phyloP scores from a whole-genome alignment of 2,113 vertebrate genomes.

The Heterotilapia buettikoferi region DNA sequence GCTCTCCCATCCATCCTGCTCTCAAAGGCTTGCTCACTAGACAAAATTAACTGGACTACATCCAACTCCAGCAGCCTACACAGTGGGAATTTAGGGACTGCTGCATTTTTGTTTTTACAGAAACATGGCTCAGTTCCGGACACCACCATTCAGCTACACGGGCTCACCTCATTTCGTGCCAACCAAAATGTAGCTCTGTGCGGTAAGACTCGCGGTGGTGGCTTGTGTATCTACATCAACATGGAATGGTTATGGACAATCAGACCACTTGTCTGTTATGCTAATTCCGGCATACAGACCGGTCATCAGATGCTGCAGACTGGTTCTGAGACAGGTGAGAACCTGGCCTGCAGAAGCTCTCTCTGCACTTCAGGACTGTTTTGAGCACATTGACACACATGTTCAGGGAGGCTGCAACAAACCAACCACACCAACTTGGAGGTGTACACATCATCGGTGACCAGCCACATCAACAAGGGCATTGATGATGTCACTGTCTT shows the following conservation, averaged over 20 bases:
- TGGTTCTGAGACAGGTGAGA: background rate
- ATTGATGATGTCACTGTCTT: background rate
- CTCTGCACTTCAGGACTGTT: background rate
- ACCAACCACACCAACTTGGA: background rate
- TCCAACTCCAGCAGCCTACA: background rate
- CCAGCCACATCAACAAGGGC: background rate
- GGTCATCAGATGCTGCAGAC: background rate
- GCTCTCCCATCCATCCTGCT: background rate
- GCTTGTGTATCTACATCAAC: background rate
- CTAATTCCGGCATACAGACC: background rate
- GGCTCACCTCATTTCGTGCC: background rate
- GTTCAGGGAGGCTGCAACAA: background rate
- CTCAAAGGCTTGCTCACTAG: background rate
- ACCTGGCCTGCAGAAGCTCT: background rate
- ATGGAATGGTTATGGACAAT: background rate
- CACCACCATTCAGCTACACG: background rate
- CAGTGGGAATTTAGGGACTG: background rate
- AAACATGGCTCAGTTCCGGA: rapidly evolving
- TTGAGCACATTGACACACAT: background rate
- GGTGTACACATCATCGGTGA: background rate
- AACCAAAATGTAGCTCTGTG: background rate
- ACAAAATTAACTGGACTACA: background rate
- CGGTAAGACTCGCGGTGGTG: background rate
- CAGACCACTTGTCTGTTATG: background rate
- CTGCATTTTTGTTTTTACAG: background rate